Evolutionary conservation across 2,888 invertebrate species (phyloP).

Genomic region (Andrena flavipes): DNA sequence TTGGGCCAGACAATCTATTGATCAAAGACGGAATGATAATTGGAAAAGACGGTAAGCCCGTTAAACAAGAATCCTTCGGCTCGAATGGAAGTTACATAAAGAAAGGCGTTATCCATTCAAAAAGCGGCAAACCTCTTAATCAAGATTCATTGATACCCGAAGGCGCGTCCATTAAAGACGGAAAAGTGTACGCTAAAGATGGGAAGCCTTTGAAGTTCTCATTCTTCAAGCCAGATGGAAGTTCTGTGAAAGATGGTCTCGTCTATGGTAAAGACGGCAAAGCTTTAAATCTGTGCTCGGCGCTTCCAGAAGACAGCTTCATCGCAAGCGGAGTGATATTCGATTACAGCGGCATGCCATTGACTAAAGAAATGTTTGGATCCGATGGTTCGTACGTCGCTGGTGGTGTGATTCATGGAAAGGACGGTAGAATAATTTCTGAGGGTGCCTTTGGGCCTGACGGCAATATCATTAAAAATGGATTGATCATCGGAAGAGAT

Average conservation of each 20-base stretch:
- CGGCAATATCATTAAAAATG: constrained; percentile 80
- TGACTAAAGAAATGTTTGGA: constrained; percentile 78
- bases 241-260: constrained; percentile 80
- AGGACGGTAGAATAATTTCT: constrained; percentile 77
- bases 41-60: constrained; percentile 79
- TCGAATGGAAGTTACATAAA: constrained; percentile 78
- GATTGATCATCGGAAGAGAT: constrained; percentile 79
- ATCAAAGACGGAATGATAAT: constrained; percentile 78
- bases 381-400: constrained; percentile 82
- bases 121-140: constrained; percentile 80
- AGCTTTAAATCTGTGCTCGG: constrained; percentile 76
- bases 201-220: constrained; percentile 79
- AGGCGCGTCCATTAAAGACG: constrained; percentile 79
- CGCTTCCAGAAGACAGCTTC: constrained; percentile 79
- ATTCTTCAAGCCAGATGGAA: constrained; percentile 82
- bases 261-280: constrained; percentile 80
- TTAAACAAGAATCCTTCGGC: constrained; percentile 80
- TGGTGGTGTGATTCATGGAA: constrained; percentile 78
- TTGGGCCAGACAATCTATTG: constrained; percentile 77
- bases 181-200: constrained; percentile 78
- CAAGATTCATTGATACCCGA: constrained; percentile 82
- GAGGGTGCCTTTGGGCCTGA: constrained; percentile 81
- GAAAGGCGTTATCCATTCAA: constrained; percentile 76
- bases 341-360: constrained; percentile 74
- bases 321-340: constrained; percentile 81